Conservation (phyloP, 2,797 vertebrate species). For the Phataginus tetradactyla region DNA sequence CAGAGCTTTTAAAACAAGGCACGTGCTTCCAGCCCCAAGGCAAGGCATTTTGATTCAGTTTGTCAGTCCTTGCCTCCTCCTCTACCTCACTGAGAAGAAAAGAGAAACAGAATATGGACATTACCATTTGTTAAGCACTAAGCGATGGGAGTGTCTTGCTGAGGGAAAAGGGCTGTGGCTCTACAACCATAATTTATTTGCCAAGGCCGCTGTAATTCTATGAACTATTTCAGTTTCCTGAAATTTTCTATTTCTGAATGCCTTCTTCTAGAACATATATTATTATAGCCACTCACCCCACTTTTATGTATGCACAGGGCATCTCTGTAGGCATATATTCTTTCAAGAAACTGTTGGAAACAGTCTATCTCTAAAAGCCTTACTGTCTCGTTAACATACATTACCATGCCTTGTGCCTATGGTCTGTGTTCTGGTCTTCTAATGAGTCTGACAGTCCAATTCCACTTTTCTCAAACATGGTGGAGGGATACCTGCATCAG, state of each 20-base stretch:
- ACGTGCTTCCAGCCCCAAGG: not conserved
- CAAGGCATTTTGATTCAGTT: not conserved
- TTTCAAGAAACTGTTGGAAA: not conserved
- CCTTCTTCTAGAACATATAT: not conserved
- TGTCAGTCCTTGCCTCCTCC: not conserved
- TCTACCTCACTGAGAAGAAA: slow-evolving; percentile 35
- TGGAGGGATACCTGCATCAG: not conserved
- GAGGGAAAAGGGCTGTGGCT: not conserved
- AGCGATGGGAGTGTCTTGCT: not conserved
- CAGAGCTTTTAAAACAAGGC: slow-evolving; percentile 25
- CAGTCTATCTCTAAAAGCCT: not conserved
- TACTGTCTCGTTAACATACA: not conserved
- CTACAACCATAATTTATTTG: not conserved
- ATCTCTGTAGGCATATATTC: not conserved
- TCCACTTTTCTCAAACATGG: not conserved
- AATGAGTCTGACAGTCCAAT: not conserved
- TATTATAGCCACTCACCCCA: not conserved
- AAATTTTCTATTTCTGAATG: slow-evolving; percentile 15
- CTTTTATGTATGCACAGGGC: not conserved
- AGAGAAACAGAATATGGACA: not conserved
- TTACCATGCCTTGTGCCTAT: not conserved
- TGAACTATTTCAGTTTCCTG: not conserved
- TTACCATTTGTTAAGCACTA: not conserved
- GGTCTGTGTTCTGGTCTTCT: not conserved
- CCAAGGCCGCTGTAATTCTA: not conserved